Conservation (phyloP, 2,888 invertebrate genomes). For the Hyposoter dolosus region DNA sequence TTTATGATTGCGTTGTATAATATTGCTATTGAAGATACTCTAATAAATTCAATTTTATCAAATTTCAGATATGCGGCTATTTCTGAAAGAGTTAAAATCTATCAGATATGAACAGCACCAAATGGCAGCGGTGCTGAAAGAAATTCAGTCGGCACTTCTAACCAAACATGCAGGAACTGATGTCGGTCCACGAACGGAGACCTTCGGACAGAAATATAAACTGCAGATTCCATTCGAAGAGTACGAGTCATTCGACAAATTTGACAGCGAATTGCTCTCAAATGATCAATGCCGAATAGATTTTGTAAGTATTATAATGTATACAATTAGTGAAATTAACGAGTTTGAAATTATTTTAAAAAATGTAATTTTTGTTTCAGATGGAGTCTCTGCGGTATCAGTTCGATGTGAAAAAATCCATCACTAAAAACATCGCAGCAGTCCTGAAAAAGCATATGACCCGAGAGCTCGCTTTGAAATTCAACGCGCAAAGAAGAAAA, state of each 20-base stretch:
- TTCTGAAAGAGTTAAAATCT: neutral
- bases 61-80: constrained; percentile 17
- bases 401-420: constrained; percentile 10
- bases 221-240: constrained; percentile 11
- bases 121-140: neutral
- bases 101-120: constrained; percentile 27
- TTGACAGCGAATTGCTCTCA: constrained; percentile 16
- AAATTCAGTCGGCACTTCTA: constrained; percentile 9
- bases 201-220: constrained; percentile 28
- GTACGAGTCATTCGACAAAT: constrained; percentile 12
- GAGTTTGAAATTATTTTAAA: constrained; percentile 4
- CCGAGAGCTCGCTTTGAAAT: constrained; percentile 32
- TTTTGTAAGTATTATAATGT: constrained; percentile 29
- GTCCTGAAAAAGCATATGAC: constrained; percentile 18
- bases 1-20: neutral
- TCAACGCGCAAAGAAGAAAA: constrained; percentile 38
- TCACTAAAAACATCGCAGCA: constrained; percentile 32
- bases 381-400: constrained; percentile 12
- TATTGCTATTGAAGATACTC: neutral
- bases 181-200: neutral
- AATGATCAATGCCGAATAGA: constrained; percentile 20
- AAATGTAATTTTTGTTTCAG: constrained; percentile 16
- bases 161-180: neutral
- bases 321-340: neutral
- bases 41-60: constrained; percentile 5